phyloP scores from a whole-genome alignment of 2,888 invertebrate genomes.

The Pteria penguin region DNA sequence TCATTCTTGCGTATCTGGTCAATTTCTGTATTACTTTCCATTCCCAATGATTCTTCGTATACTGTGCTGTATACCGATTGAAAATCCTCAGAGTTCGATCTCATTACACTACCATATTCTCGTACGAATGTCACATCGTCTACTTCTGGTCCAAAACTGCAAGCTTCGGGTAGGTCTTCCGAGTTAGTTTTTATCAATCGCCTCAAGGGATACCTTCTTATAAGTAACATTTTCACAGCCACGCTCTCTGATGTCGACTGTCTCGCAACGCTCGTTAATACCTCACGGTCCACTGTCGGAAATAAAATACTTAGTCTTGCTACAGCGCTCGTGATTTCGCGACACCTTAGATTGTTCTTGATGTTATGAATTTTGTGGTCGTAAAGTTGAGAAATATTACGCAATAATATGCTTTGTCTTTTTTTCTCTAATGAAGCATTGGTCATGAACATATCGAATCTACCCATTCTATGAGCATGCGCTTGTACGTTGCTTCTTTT shows the following conservation, averaged over 20 bases:
- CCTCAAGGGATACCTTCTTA: conserved; percentile 59
- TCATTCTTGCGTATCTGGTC: too few relatives aligned
- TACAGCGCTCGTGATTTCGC: conserved; percentile 53
- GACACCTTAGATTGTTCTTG: conserved; percentile 5
- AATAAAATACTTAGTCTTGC: conserved; percentile 63
- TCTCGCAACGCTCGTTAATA: conserved; percentile 44
- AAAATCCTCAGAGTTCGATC: too few relatives aligned
- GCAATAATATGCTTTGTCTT: conserved; percentile 41
- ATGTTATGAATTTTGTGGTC: conserved; percentile 40
- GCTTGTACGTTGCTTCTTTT: conserved; percentile 48
- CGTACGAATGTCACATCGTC: too few relatives aligned
- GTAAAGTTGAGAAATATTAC: conserved; percentile 33
- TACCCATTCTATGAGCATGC: conserved; percentile 58
- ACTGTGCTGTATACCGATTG: too few relatives aligned
- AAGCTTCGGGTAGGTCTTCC: too few relatives aligned
- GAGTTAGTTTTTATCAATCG: conserved; percentile 18
- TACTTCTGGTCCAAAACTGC: too few relatives aligned
- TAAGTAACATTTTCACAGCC: conserved; percentile 59
- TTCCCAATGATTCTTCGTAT: too few relatives aligned
- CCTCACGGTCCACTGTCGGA: conserved; percentile 53
- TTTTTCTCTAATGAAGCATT: conserved; percentile 55
- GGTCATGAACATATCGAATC: conserved; percentile 49
- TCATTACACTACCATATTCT: too few relatives aligned
- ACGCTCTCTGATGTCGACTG: conserved; percentile 56
- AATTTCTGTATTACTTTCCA: too few relatives aligned